Evolutionary conservation across 2,113 vertebrate genomes (phyloP).

Genomic region (Miniopterus natalensis): DNA sequence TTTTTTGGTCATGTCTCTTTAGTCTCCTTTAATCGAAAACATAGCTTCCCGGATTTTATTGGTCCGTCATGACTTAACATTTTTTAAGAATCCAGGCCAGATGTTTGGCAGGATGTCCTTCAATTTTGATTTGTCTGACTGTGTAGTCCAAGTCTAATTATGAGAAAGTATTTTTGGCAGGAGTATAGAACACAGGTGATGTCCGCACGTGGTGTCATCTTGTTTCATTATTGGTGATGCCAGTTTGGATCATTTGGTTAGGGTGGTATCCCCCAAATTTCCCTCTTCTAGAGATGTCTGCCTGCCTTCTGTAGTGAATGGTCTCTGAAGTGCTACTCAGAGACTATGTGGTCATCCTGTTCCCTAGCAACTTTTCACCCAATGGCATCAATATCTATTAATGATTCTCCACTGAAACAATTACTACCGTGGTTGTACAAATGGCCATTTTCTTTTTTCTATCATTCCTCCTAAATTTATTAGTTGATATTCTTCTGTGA

Average conservation of each 20-base stretch:
- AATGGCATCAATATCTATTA: neutral
- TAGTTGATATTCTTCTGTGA: neutral
- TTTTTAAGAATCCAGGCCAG: neutral
- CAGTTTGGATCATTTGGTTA: too few relatives aligned
- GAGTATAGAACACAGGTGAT: neutral
- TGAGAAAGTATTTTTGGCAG: neutral
- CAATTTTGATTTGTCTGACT: neutral
- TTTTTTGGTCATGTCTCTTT: neutral
- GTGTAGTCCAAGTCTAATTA: neutral
- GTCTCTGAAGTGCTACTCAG: neutral
- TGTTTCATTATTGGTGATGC: too few relatives aligned
- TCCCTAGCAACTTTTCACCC: neutral
- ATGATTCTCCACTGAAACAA: neutral
- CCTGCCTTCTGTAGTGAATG: neutral
- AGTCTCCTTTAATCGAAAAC: conserved; percentile 22
- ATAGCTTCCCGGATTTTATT: neutral
- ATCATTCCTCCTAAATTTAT: neutral
- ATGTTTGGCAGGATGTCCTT: conserved; percentile 8
- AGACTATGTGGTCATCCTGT: neutral
- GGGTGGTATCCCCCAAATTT: neutral
- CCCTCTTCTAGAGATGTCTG: neutral
- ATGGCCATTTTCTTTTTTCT: neutral
- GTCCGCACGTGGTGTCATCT: neutral
- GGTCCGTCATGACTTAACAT: neutral
- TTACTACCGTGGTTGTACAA: conserved; percentile 2